Conservation (phyloP, 2,797 vertebrate species). For the Anguilla megastoma region DNA sequence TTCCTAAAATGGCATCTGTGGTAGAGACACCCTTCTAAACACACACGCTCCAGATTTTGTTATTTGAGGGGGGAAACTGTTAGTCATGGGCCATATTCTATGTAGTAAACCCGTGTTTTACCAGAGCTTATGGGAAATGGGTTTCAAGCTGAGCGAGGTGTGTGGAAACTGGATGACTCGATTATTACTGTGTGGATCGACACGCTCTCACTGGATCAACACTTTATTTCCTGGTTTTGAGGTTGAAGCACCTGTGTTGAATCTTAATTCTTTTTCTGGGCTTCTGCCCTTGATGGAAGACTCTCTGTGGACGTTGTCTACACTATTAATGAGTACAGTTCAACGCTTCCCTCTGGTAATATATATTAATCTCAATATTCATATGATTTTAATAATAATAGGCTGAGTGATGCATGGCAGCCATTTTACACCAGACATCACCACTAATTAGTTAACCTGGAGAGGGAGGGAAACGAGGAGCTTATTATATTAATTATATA, state of each 20-base stretch:
- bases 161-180: background rate
- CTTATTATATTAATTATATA: background rate
- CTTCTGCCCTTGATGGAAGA: background rate
- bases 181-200: background rate
- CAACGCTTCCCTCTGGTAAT: background rate
- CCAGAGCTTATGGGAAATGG: background rate
- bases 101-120: background rate
- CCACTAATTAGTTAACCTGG: background rate
- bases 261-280: background rate
- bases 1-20: slow-evolving; percentile 27
- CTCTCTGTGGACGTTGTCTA: background rate
- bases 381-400: background rate
- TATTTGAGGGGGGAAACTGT: background rate
- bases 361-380: background rate
- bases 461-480: background rate
- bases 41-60: background rate
- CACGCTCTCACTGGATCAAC: background rate
- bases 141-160: background rate
- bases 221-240: background rate
- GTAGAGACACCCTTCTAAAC: background rate
- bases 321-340: background rate
- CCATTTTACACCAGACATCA: background rate
- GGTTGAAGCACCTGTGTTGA: background rate
- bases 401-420: background rate
- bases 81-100: background rate